phyloP scores from a whole-genome alignment of 2,113 vertebrate genomes.

The Canis aureus region DNA sequence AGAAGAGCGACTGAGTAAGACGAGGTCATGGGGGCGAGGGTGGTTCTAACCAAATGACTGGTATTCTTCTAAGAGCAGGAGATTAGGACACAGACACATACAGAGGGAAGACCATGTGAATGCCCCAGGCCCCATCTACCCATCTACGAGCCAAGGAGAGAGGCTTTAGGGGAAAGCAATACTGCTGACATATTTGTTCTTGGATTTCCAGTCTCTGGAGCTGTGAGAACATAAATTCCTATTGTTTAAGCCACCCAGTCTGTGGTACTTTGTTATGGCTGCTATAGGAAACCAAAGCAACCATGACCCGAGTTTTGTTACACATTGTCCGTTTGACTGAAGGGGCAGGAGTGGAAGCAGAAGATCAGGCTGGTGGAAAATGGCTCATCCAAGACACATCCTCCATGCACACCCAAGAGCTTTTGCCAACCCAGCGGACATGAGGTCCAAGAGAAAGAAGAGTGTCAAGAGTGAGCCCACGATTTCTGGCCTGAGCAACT shows the following conservation, averaged over 20 bases:
- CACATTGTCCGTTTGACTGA: neutral
- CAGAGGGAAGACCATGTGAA: neutral
- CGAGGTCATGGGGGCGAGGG: too few relatives aligned
- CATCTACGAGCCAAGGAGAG: neutral
- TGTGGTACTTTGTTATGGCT: too few relatives aligned
- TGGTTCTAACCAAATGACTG: neutral
- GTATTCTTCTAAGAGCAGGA: neutral
- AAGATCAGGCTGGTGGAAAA: neutral
- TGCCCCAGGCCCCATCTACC: too few relatives aligned
- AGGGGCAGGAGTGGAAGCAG: neutral
- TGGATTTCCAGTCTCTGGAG: neutral
- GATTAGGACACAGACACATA: neutral
- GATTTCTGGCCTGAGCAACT: neutral
- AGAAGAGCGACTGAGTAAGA: neutral
- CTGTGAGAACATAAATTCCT: neutral
- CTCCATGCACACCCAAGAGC: neutral
- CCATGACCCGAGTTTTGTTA: neutral
- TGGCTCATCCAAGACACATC: neutral
- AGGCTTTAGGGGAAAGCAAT: neutral
- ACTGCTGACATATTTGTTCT: neutral
- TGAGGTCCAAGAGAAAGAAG: neutral
- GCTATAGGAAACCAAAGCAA: fast-evolving
- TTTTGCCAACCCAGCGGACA: neutral
- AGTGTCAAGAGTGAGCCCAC: neutral
- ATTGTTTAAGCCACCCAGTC: neutral